Base-by-base conservation (phyloP, 2,888 invertebrate species). In the Agrilus cyanescens region DNA sequence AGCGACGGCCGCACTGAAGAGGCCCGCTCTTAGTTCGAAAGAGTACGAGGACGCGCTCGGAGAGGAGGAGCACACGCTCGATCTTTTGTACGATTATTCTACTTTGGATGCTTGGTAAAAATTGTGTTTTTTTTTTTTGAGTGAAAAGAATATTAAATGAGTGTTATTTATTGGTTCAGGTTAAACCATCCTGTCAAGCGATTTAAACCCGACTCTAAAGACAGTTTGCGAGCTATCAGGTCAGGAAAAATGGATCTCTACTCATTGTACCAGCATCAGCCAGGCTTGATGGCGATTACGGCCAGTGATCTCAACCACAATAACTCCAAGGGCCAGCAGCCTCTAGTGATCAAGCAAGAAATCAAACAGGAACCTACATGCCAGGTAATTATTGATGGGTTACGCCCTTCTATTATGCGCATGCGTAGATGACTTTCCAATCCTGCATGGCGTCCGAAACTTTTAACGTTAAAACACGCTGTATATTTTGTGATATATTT, bases 181-280 rank as follows among this genome's bases (percentile, higher is more conserved):
- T 73, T 90, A 59, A 83, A 90, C 64, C 86, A 90, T 70, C 90
- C 91, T 1, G 85, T 93, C 47, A 94, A 93, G 69, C 80, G 86
- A 56, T 84, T 87, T 68, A 85, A 87, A 66, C 72, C 76, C 29
- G 74, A 76, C 54, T 59, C 65, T 30, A 64, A 59, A 50, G 72
- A 72, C 49, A 66, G 52, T 56, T 63, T 65, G 37, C 61, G 67
- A 50, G 63, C 67, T 41, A 61, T 62, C 47, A 61, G 54, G 46
- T 60, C 56, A 61, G 50, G 54, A 25, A 65, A 63, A 51, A 53
- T 52, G 20, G 69, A 69, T 52, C 56, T 68, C 18, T 68, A 69
- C 49, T 56, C 66, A 7, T 55, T 62, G 56, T 55, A 53, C 45
- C 48, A 50, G 40, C 61, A 61, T 40, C 62, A 62, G 10, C 10